A percentile compares a stretch with the other conserved stretches of the same genome.
phyloP scores from a whole-genome alignment of 2,797 vertebrate species.

The Mus spretus region DNA sequence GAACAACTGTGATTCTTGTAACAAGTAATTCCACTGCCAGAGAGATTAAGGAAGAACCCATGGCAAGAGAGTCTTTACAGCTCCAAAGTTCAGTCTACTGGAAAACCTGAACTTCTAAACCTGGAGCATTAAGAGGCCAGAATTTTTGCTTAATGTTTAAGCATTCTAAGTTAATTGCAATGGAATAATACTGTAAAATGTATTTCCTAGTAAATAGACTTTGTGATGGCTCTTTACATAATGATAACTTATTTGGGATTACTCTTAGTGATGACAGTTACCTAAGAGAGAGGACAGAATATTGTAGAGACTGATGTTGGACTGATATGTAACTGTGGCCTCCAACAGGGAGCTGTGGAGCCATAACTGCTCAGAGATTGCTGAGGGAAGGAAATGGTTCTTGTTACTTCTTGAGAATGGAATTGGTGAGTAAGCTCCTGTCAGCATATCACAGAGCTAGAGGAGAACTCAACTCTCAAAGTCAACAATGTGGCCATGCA shows the following conservation, averaged over 20 bases:
- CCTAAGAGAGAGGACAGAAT: background rate
- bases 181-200: background rate
- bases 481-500: background rate
- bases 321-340: no score
- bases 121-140: background rate
- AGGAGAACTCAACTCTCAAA: background rate
- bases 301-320: background rate
- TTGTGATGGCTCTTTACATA: background rate
- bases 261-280: background rate
- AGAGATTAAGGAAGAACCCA: background rate
- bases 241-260: background rate
- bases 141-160: conserved; percentile 6
- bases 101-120: background rate
- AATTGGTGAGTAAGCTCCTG: background rate
- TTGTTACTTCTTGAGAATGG: background rate
- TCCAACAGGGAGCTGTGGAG: background rate
- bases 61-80: background rate
- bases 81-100: background rate
- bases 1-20: background rate
- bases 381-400: background rate
- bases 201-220: background rate
- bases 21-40: background rate
- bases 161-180: background rate
- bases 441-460: background rate
- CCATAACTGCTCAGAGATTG: background rate